phyloP scores from a whole-genome alignment of 2,888 invertebrate genomes.

The Dasysyrphus albostriatus region DNA sequence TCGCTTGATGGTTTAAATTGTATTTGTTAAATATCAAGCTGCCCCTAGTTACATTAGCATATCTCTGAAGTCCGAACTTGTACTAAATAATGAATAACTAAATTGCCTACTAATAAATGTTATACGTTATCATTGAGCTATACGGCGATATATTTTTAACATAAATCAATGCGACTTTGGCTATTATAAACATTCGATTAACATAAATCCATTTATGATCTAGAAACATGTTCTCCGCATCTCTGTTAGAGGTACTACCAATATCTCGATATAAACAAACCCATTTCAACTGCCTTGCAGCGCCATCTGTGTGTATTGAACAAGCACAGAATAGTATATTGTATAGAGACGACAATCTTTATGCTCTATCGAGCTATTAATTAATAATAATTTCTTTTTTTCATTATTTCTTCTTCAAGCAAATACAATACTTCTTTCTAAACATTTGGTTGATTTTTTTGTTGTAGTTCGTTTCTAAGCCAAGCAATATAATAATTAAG shows the following conservation, averaged over 20 bases:
- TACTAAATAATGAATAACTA: constrained; percentile 63
- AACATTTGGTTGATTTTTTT: constrained; percentile 17
- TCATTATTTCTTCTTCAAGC: constrained; percentile 26
- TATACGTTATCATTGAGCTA: constrained; percentile 59
- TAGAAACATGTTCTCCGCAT: constrained; percentile 47
- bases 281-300: constrained; percentile 16
- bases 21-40: constrained; percentile 13
- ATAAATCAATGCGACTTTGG: constrained; percentile 59
- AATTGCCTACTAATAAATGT: constrained; percentile 63
- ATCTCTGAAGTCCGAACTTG: constrained; percentile 38
- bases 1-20: constrained; percentile 17
- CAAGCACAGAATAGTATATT: background rate
- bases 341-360: constrained; percentile 3
- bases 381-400: constrained; percentile 58
- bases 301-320: constrained; percentile 51
- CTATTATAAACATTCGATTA: constrained; percentile 59
- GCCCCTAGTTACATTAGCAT: constrained; percentile 51
- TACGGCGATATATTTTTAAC: constrained; percentile 40
- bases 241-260: background rate
- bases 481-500: constrained; percentile 59
- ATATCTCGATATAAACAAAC: background rate
- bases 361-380: constrained; percentile 53
- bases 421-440: constrained; percentile 42
- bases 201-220: constrained; percentile 70
- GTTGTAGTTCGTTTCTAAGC: constrained; percentile 56